Conservation (phyloP, 2,113 vertebrate species). For the Catharus minimus region DNA sequence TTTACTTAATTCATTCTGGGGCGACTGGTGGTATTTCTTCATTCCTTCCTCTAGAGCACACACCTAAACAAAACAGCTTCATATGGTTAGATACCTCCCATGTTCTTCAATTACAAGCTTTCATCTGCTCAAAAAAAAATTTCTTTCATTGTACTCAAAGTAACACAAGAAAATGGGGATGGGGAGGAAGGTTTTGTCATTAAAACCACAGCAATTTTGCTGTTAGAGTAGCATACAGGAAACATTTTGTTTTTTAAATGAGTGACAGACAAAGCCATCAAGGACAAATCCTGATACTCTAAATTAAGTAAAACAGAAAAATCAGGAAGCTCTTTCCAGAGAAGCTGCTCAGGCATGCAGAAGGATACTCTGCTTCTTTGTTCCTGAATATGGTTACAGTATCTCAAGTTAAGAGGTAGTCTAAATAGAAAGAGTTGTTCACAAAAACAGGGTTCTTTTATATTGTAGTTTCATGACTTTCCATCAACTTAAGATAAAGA, state of each 20-base stretch:
- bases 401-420: not conserved
- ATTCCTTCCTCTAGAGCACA: not conserved
- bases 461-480: not conserved
- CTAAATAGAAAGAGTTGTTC: not conserved
- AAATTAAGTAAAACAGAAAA: not conserved
- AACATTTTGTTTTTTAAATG: not conserved
- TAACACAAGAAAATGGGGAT: not conserved
- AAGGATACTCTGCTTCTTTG: not conserved
- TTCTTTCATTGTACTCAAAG: not conserved
- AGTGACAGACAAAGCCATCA: not conserved
- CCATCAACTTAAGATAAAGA: not conserved
- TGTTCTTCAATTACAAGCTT: not conserved
- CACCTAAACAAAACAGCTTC: not conserved
- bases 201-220: not conserved
- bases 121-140: not conserved
- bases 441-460: not conserved
- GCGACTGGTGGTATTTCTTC: not conserved
- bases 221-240: not conserved
- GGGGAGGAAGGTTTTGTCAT: not conserved
- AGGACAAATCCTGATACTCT: not conserved
- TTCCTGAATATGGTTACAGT: not conserved
- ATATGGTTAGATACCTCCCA: not conserved
- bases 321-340: not conserved
- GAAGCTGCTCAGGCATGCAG: not conserved
- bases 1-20: not conserved